Evolutionary conservation across 1,140 invertebrate genomes (phyloP), one percentile per base, ranked within the genome.

Genomic region (Oreohelix idahoensis): DNA sequence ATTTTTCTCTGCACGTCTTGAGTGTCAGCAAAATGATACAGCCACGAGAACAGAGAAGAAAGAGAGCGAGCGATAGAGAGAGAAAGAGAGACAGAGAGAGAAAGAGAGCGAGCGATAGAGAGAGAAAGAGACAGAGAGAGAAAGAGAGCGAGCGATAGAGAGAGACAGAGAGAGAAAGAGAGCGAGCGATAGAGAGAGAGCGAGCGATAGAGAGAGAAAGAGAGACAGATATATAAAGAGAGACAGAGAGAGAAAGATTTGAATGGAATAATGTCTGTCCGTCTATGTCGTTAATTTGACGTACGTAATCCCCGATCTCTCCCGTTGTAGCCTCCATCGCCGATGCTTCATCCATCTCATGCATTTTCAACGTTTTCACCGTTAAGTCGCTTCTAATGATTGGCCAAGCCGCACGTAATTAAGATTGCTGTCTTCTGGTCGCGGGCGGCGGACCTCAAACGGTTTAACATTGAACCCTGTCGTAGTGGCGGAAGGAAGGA

Each of bases 341-440:
- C 20, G 5, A 29, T 17, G n/a, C 32, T 32, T 66, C 29, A 66
- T 2, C 63, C 63, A 66, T 29, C 63, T 76, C 74, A 49, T 76
- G 42, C 74, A 76, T 76, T 76, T 76, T 51, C 74, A 76, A 42
- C 71, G 71, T 66, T 35, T 66, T 23, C 63, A 11, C 42, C 20
- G 45, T 32, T 76, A 76, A 76, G 74, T 76, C 74, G 0, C 49
- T 35, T 49, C 38, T 76, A 76, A 76, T 76, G 39, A 53, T 76
- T 76, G 39, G 38, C 45, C 29, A 49, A 76, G 39, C 74, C 74
- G 39, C 39, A 23, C 45, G 74, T 76, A 76, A 76, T 76, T 76
- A 76, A 76, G 74, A 76, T 51, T 4, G 74, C 74, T 35, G 74
- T 49, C 74, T 76, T 23, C n/a, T 66, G 63, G 63, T 66, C 63